Evolutionary conservation across 2,797 vertebrate species (phyloP), one percentile per base, ranked within the genome.

Genomic region (Enteromius treurensis): DNA sequence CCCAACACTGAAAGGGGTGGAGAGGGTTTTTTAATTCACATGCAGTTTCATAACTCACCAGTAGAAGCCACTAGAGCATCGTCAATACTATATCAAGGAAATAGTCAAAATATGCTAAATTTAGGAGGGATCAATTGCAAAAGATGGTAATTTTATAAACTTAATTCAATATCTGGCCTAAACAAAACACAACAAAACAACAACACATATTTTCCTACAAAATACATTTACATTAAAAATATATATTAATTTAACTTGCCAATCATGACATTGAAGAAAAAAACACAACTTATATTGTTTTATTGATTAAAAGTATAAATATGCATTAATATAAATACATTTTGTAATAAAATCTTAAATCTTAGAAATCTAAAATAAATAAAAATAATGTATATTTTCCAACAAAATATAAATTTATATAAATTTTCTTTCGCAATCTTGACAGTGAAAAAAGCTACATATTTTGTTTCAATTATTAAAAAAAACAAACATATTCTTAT

Each of bases 1-100:
- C 98, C 98, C 98, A 99, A 86, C 98, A 99, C 98, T 99, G 93
- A 19, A 26, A 40, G n/a, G 62, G 13, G 42, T 5, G 58, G 34
- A 53, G n/a, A 73, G 86, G 49, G 67, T 3, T 51, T 60, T 73
- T 80, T 42, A 84, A 58, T 64, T 51, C 75, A 87, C 34, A 21
- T 62, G 40, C 79, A 73, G 37, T 47, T 73, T 42, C 9, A 29
- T 49, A 26, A 71, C 5, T 64, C 40, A 83, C 92, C 94, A 93
- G 90, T 87, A 60, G 93, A 87, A 88, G 92, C 91, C 93, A 90
- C 81, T 89, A 82, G 76, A 86, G 47, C 51, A 83, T 65, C 84
- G 67, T 7, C 21, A 77, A 78, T 62, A 68, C 40, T 45, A 68
- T 69, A 9, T 14, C 10, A 8, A 51, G 15, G 8, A 49, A 17